A percentile compares a stretch with the other conserved stretches of the same genome.
phyloP scores from a whole-genome alignment of 2,113 vertebrate species.

The Chamaetylas fuelleborni region DNA sequence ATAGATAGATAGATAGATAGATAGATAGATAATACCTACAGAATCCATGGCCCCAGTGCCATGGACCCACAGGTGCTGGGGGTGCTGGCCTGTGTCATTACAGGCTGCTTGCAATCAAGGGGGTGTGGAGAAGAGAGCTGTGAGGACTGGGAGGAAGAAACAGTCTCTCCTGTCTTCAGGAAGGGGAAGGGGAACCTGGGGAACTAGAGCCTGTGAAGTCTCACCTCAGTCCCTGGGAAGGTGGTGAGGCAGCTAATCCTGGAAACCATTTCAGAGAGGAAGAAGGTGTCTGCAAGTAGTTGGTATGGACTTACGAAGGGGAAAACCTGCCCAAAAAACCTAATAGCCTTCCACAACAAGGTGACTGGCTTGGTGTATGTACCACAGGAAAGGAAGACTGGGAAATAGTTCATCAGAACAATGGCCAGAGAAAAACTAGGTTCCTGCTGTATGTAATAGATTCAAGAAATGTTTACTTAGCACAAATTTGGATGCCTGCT shows the following conservation, averaged over 20 bases:
- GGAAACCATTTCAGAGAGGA: not conserved
- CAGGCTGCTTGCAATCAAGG: not conserved
- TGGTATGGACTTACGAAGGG: rapidly evolving
- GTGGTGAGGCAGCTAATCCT: not conserved
- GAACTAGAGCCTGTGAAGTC: not conserved
- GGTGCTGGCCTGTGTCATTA: not conserved
- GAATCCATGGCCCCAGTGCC: not conserved
- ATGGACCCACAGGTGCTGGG: not conserved
- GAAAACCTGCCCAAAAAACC: not conserved
- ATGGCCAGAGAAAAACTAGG: not conserved
- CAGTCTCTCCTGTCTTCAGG: not conserved
- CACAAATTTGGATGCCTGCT: not conserved
- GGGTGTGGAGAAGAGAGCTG: rapidly evolving
- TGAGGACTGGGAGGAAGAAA: not conserved
- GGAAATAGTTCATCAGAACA: not conserved
- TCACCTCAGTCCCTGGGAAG: not conserved
- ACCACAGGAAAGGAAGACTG: not conserved
- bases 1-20: too few species aligned
- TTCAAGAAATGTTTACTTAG: conserved; percentile 22
- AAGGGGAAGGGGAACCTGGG: not conserved
- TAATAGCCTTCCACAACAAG: not conserved
- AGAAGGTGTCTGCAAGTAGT: not conserved
- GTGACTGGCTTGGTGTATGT: not conserved
- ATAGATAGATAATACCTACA: not conserved
- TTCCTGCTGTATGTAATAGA: not conserved